Evolutionary conservation across 23 tunicate species (phyloP), one percentile per base, ranked within the genome.

Genomic region (Trididemnum clinides): DNA sequence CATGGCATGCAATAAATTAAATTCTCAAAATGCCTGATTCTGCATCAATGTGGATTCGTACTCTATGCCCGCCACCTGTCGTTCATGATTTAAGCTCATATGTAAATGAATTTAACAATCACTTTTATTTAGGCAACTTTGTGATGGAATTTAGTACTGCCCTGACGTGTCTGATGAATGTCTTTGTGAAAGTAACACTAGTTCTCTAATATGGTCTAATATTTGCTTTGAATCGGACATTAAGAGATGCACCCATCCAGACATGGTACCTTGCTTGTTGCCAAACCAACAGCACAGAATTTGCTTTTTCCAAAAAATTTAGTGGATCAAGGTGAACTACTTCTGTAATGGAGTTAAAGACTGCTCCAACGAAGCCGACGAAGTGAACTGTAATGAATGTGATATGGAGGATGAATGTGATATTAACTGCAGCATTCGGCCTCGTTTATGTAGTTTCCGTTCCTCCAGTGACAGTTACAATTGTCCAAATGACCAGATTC

Each of bases 91-190:
- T n/a, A n/a, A n/a, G n/a, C n/a, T n/a, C n/a, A n/a, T n/a, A n/a
- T n/a, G n/a, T n/a, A n/a, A n/a, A n/a, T n/a, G n/a, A n/a, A n/a
- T n/a, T n/a, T n/a, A n/a, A n/a, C n/a, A n/a, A n/a, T 2, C 3
- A 57, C 35, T 84, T 50, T 64, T 30, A 82, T 78, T 15, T 77
- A 92, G 97, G 2, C 97, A 92, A 82, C 6, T 92, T 1, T 92
- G 97, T 77, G 91, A 92, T 66, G 91, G 91, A 2, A 51, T 64
- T 1, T 87, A 76, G 84, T 88, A 92, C 49, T 92, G 97, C 34
- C 97, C 97, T 19, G 91, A 87, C 50, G 33, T 92, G 1, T 92
- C 97, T 19, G 97, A 92, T 66, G 97, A 92, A 64, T 92, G 97
- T 35, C 51, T 92, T 0, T 92, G 97, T 33, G 77, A 92, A 1